Conservation (phyloP, 1,140 invertebrate genomes). For the Ceratoteleas bidentatus region DNA sequence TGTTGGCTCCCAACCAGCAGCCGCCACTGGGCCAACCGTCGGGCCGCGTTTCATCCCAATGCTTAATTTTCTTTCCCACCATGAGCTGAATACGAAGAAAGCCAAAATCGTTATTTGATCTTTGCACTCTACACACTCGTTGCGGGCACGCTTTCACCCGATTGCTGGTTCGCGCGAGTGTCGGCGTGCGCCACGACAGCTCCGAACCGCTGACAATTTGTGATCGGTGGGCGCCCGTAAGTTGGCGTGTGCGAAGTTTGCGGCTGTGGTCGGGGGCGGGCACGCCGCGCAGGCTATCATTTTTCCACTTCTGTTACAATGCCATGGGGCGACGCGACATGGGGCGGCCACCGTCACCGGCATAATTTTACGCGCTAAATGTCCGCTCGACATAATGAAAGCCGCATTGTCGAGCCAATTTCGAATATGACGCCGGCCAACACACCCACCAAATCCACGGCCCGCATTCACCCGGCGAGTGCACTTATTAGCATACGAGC, state of each 20-base stretch:
- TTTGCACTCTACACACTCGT: too few species aligned
- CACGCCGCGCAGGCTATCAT: conserved; percentile 19
- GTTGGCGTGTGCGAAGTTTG: conserved; percentile 14
- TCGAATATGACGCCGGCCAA: conserved; percentile 32
- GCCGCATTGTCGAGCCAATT: conserved; percentile 26
- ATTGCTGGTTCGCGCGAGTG: too few species aligned
- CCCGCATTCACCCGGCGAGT: conserved; percentile 2
- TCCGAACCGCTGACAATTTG: too few species aligned
- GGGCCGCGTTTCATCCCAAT: too few species aligned
- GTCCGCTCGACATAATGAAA: conserved; percentile 11
- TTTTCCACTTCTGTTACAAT: conserved; percentile 40
- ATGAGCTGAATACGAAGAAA: too few species aligned
- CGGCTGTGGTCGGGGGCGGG: conserved; percentile 28
- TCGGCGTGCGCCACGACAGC: too few species aligned
- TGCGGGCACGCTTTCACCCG: too few species aligned
- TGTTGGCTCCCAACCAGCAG: too few species aligned
- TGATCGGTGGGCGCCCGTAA: too few species aligned
- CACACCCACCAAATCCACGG: conserved; percentile 4
- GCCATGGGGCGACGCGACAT: conserved; percentile 1
- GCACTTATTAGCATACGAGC: conserved; percentile 22
- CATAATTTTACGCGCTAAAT: conserved; percentile 39
- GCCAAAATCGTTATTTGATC: too few species aligned
- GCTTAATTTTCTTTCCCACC: too few species aligned
- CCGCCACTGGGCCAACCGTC: too few species aligned
- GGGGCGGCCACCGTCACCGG: not conserved